A percentile compares a stretch with the other conserved stretches of the same genome.
Conservation (phyloP, 2,888 invertebrate species). For the Trichogramma dendrolimi region DNA sequence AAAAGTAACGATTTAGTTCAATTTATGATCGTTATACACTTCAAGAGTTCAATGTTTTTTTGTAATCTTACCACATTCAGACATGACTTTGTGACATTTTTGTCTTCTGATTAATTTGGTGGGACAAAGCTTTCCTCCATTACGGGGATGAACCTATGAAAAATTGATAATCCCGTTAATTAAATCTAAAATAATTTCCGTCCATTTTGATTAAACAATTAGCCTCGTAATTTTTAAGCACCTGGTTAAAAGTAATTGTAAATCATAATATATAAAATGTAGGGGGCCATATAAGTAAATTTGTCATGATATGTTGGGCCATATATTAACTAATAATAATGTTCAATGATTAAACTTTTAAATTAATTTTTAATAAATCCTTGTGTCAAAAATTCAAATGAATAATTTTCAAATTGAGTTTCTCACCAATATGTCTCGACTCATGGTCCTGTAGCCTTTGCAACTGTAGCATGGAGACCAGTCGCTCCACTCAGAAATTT, state of each 20-base stretch:
- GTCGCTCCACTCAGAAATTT: slow-evolving; percentile 73
- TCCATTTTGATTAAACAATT: background rate
- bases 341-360: background rate
- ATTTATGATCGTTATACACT: background rate
- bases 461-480: slow-evolving; percentile 81
- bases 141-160: slow-evolving; percentile 55
- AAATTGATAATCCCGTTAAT: background rate
- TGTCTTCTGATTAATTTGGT: slow-evolving; percentile 51
- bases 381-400: background rate
- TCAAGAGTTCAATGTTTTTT: background rate
- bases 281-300: background rate
- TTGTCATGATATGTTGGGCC: no score
- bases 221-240: background rate
- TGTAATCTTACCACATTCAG: slow-evolving; percentile 44
- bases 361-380: background rate
- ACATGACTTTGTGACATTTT: slow-evolving; percentile 42
- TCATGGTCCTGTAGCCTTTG: slow-evolving; percentile 57
- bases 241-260: background rate
- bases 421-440: slow-evolving; percentile 42
- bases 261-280: background rate
- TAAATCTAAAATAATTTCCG: no score
- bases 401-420: slow-evolving; percentile 8
- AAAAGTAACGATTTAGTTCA: background rate
- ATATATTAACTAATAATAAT: no score
- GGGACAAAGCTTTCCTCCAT: slow-evolving; percentile 65